A percentile compares a stretch with the other conserved stretches of the same genome.
These are phyloP conservation scores for Drosophila lacicola DNA, from an alignment of 2,888 invertebrate species.

Conservation along the genomic window DNA sequence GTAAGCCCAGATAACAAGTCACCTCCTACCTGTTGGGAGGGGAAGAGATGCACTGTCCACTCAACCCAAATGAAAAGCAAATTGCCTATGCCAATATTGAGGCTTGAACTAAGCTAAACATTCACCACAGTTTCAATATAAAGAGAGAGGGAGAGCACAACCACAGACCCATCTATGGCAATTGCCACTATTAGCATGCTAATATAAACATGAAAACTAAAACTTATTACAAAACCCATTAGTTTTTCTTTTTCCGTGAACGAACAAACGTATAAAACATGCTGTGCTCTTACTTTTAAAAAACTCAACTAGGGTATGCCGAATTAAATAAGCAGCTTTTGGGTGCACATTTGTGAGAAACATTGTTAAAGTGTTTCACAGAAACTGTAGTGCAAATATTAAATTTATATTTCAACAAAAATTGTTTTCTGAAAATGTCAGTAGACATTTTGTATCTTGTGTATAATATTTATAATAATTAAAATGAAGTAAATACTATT, in stretches of 20 bases:
- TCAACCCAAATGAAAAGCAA: constrained; percentile 44
- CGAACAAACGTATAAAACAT: constrained; percentile 22
- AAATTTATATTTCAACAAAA: no score
- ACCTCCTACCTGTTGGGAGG: constrained; percentile 22
- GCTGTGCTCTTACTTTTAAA: constrained; percentile 5
- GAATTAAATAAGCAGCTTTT: background rate
- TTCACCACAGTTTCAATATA: constrained; percentile 24
- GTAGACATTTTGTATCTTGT: no score
- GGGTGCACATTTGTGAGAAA: background rate
- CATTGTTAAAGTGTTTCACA: no score
- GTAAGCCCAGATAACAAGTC: constrained; percentile 44
- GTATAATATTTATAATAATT: no score
- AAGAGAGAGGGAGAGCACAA: background rate
- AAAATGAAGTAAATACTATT: no score
- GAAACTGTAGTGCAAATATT: no score
- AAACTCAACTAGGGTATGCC: background rate
- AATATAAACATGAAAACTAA: constrained; percentile 79
- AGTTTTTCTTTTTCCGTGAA: constrained; percentile 43
- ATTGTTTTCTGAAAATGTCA: no score
- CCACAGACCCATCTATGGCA: constrained; percentile 29
- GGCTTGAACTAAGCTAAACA: constrained; percentile 16
- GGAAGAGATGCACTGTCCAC: constrained; percentile 2
- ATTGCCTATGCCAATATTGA: constrained; percentile 65
- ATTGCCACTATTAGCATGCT: constrained; percentile 72
- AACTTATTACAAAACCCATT: constrained; percentile 78